Evolutionary conservation across 2,888 invertebrate genomes (phyloP).

Genomic region (Eulithis prunata): DNA sequence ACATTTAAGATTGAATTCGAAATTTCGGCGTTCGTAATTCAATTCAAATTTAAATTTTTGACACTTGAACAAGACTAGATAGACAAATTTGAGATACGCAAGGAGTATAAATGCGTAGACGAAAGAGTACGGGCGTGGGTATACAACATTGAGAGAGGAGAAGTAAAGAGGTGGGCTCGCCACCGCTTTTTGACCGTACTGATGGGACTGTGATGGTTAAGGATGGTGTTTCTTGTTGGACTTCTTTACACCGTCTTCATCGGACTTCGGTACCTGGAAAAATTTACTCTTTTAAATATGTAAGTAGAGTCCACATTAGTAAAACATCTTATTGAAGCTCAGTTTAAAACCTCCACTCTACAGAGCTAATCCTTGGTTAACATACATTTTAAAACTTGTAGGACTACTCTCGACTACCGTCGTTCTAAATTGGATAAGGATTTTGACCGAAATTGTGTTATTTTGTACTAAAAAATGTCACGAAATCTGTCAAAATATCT

Average conservation of each 20-base stretch:
- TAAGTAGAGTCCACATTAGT: not conserved
- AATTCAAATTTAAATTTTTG: slow-evolving; percentile 20
- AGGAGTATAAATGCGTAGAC: slow-evolving; percentile 25
- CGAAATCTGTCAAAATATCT: too few species aligned
- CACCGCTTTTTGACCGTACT: slow-evolving; percentile 77
- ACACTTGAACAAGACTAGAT: slow-evolving; percentile 29
- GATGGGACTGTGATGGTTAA: slow-evolving; percentile 84
- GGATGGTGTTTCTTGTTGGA: slow-evolving; percentile 90
- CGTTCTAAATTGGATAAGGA: too few species aligned
- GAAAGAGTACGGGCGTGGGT: slow-evolving; percentile 52
- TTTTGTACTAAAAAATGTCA: too few species aligned
- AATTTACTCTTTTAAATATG: not conserved
- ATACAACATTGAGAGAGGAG: slow-evolving; percentile 44
- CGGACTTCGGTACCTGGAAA: slow-evolving; percentile 77
- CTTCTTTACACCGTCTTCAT: slow-evolving; percentile 93
- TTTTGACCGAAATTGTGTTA: too few species aligned
- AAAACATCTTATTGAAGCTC: too few species aligned
- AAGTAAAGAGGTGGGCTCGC: slow-evolving; percentile 43
- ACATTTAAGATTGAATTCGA: slow-evolving; percentile 8
- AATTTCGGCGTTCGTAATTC: slow-evolving; percentile 9
- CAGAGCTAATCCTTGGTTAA: too few species aligned
- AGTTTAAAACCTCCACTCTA: too few species aligned
- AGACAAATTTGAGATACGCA: slow-evolving; percentile 22
- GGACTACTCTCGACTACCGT: too few species aligned
- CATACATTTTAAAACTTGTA: too few species aligned